A percentile compares a stretch with the other conserved stretches of the same genome.
phyloP scores from a whole-genome alignment of 2,113 vertebrate species.

The Aleadryas rufinucha region DNA sequence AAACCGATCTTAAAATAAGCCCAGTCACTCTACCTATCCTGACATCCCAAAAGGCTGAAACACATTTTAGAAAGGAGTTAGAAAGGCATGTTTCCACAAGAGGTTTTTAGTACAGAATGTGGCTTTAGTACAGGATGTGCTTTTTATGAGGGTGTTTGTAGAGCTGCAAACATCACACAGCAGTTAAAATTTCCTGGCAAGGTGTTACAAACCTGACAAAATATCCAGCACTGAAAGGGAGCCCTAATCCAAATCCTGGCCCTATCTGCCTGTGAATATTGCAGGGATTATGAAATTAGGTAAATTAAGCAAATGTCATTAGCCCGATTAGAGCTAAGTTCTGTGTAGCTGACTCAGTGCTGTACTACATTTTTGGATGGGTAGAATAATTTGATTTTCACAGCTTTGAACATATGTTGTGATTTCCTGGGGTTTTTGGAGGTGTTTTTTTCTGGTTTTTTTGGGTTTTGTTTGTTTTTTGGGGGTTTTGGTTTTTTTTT shows the following conservation, averaged over 20 bases:
- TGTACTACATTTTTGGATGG: background rate
- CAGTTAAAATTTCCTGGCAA: background rate
- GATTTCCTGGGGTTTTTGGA: background rate
- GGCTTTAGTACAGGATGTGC: background rate
- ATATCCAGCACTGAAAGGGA: background rate
- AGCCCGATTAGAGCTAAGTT: background rate
- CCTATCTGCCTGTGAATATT: background rate
- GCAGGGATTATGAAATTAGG: background rate
- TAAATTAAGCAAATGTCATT: background rate
- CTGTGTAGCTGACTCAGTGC: background rate
- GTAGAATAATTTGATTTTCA: background rate
- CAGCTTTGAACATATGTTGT: background rate
- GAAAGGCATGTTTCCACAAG: background rate
- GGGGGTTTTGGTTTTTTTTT: background rate
- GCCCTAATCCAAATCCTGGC: background rate
- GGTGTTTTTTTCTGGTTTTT: background rate
- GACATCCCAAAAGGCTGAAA: background rate
- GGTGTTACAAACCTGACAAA: background rate
- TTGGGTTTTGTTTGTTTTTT: background rate
- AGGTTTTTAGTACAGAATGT: background rate
- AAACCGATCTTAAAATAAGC: background rate
- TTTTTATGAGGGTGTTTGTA: background rate
- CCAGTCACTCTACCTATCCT: background rate
- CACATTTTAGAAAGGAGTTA: background rate
- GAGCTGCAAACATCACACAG: background rate